Percentiles rank a stretch among this genome's conserved stretches.
Conservation (phyloP, 2,888 invertebrate species). For the Chaetogeoica ovagalla region DNA sequence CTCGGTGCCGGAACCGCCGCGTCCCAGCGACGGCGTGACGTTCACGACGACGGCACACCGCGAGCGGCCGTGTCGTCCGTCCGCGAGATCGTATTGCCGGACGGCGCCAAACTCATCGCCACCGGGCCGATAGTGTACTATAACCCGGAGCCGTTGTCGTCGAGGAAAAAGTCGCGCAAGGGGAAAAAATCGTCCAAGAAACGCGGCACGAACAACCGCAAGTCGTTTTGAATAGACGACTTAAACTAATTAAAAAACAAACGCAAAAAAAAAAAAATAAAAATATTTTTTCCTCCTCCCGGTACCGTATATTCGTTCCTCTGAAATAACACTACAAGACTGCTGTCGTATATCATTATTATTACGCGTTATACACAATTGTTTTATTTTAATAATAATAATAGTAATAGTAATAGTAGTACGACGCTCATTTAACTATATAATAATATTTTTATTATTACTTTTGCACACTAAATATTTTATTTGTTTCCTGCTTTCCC, state of each 20-base stretch:
- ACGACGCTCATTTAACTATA: too few species aligned
- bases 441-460: too few species aligned
- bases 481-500: too few species aligned
- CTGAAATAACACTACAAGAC: slow-evolving; percentile 20
- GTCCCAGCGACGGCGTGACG: neutral
- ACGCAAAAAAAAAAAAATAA: too few species aligned
- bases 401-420: neutral
- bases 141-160: slow-evolving; percentile 51
- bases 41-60: neutral
- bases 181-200: slow-evolving; percentile 4
- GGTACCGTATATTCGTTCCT: slow-evolving; percentile 8
- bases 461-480: too few species aligned
- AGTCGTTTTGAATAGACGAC: neutral
- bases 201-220: neutral
- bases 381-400: neutral
- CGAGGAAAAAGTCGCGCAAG: slow-evolving; percentile 12
- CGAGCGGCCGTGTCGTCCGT: neutral
- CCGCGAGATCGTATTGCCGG: slow-evolving; percentile 60
- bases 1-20: neutral
- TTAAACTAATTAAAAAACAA: too few species aligned
- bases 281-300: neutral
- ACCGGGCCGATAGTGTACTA: slow-evolving; percentile 73
- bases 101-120: slow-evolving; percentile 72
- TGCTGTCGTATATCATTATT: neutral
- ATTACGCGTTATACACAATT: neutral